These are phyloP conservation scores for Crotalus helleri DNA, from an alignment of 2,113 vertebrate species.

Conservation along the genomic window DNA sequence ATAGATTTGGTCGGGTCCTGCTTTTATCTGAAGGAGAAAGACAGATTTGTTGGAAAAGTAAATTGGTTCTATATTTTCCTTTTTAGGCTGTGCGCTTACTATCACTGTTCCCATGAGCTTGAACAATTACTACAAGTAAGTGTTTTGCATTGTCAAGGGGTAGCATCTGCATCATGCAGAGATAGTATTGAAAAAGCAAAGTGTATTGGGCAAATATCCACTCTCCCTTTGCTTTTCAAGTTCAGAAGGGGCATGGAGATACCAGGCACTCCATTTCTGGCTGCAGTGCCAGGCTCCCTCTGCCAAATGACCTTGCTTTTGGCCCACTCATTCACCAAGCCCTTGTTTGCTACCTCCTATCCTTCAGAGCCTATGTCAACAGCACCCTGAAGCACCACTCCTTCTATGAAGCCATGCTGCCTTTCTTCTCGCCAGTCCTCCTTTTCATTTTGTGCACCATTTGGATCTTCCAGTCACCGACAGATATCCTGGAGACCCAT, in stretches of 20 bases:
- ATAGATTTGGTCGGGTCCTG: not conserved
- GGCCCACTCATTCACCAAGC: not conserved
- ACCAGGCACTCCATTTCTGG: not conserved
- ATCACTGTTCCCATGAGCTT: constrained; percentile 97
- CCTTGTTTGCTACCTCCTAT: not conserved
- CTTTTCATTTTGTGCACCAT: constrained; percentile 85
- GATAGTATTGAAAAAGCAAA: not conserved
- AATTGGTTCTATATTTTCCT: constrained; percentile 26
- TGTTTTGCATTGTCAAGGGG: not conserved
- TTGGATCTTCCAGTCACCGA: constrained; percentile 85
- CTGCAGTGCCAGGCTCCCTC: not conserved
- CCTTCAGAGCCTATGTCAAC: constrained; percentile 79
- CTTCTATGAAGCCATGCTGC: constrained; percentile 86
- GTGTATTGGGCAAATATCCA: not conserved
- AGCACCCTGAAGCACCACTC: constrained; percentile 89
- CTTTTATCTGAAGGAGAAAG: not conserved
- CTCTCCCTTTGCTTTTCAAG: not conserved
- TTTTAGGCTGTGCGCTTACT: constrained; percentile 85
- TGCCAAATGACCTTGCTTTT: not conserved
- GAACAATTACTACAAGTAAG: constrained; percentile 90
- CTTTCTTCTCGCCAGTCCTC: constrained; percentile 87
- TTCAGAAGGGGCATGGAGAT: not conserved
- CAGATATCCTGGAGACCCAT: constrained; percentile 81
- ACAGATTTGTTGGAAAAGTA: not conserved
- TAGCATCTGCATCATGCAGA: not conserved